Evolutionary conservation across 2,113 vertebrate genomes (phyloP).

Genomic region (Boulengeromyrus knoepffleri): DNA sequence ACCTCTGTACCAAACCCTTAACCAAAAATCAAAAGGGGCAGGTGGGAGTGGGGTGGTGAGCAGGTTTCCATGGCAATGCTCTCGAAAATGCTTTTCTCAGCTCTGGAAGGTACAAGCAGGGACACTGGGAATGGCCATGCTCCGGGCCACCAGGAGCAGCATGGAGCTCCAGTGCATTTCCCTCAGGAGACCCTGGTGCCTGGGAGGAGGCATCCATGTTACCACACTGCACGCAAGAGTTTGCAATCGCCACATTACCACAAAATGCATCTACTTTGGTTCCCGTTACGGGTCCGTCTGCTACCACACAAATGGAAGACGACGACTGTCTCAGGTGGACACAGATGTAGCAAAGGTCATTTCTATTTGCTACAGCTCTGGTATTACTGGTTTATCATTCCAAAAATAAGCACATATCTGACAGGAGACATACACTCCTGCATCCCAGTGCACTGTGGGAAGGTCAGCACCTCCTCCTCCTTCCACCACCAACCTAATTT

Average conservation of each 20-base stretch:
- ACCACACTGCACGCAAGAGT: not conserved
- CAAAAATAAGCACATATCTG: constrained; percentile 12
- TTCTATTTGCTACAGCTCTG: not conserved
- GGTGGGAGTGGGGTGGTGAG: not conserved
- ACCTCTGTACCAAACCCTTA: not conserved
- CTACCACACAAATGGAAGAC: constrained; percentile 19
- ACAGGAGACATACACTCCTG: not conserved
- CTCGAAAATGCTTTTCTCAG: not conserved
- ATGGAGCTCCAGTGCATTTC: not conserved
- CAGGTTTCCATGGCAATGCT: constrained; percentile 22
- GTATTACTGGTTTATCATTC: not conserved
- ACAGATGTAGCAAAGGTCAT: not conserved
- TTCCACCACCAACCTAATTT: constrained; percentile 19
- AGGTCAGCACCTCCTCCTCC: constrained; percentile 12
- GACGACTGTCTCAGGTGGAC: not conserved
- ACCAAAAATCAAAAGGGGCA: not conserved
- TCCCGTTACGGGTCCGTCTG: not conserved
- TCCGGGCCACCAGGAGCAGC: not conserved
- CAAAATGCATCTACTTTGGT: constrained; percentile 1
- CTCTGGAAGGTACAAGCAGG: not conserved
- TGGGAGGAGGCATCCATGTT: not conserved
- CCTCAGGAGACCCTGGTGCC: not conserved
- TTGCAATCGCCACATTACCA: not conserved
- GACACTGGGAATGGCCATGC: not conserved
- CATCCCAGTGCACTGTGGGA: constrained; percentile 11